Evolutionary conservation across 2,797 vertebrate species (phyloP), one percentile per base, ranked within the genome.

Genomic region (Tauraco hartlaubi): DNA sequence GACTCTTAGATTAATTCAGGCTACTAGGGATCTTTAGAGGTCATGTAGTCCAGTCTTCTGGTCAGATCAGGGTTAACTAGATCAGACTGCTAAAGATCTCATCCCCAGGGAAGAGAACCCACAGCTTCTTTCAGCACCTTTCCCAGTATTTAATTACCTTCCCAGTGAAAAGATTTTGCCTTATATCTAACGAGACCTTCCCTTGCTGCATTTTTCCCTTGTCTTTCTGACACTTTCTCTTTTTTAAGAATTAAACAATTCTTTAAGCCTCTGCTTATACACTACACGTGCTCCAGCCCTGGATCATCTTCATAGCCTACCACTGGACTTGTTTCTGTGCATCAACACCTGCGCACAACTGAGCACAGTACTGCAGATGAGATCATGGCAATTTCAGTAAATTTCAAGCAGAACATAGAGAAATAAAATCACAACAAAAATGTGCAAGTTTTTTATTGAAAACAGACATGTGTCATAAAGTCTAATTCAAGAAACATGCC

Each of bases 161-260:
- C 4, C 3, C 13, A 37, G 15, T 37, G 33, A 26, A 66, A 85
- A 82, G 21, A 23, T 56, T n/a, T 83, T 83, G 11, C 29, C 14
- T 48, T 66, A 9, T 20, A 46, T 31, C 15, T 52, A 41, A 48
- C 12, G 4, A 58, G 4, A 23, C 25, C 79, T 92, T 84, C 9
- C 19, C 3, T 76, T 79, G 7, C 25, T 67, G 5, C 9, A 28
- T 52, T 1, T 1, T 58, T 5, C 0, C 5, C 2, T 73, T 64
- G 16, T 37, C 5, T 16, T 52, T 75, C 33, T 69, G 7, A 5
- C 4, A 48, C 11, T 59, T 84, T 55, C 11, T 69, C 35, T 5
- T 35, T 54, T 88, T 35, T 43, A 37, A 59, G 20, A 41, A 41
- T 13, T 41, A 88, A 35, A 0, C 7, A 58, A 5, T 16, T 10